Percentiles rank a stretch among this genome's conserved stretches.
These are phyloP conservation scores for Phaethon lepturus DNA, from an alignment of 2,113 vertebrate species.

Conservation along the genomic window DNA sequence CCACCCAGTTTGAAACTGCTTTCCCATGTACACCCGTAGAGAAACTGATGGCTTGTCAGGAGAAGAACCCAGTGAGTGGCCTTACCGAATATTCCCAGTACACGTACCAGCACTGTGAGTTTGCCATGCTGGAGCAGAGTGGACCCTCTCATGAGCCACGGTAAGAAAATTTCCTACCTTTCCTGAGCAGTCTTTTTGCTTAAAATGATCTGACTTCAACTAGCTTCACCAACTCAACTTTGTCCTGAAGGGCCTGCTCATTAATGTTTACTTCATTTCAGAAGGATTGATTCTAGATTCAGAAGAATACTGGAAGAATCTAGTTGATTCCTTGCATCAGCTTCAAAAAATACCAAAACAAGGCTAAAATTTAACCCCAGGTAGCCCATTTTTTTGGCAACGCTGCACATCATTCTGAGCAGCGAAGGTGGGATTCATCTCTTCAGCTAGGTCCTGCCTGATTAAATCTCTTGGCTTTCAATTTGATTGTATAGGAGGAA, in stretches of 20 bases:
- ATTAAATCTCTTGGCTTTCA: background rate
- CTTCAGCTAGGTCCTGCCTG: background rate
- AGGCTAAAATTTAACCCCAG: background rate
- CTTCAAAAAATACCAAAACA: background rate
- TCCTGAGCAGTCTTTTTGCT: background rate
- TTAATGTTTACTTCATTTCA: background rate
- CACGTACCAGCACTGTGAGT: constrained; percentile 89
- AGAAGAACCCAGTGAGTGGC: constrained; percentile 95
- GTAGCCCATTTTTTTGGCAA: background rate
- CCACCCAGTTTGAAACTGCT: background rate
- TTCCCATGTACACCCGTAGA: constrained; percentile 73
- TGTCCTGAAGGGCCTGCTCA: background rate
- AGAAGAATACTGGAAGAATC: background rate
- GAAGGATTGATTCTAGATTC: background rate
- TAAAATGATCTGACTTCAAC: background rate
- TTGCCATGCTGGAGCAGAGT: constrained; percentile 88
- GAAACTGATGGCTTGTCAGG: constrained; percentile 88
- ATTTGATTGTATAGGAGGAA: accelerated
- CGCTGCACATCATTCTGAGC: background rate
- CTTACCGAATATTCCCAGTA: constrained; percentile 95
- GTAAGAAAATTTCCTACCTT: constrained; percentile 67
- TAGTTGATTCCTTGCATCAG: background rate
- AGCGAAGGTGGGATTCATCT: background rate
- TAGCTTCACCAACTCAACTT: background rate
- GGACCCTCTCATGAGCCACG: constrained; percentile 95